Conservation (phyloP, 2,888 invertebrate genomes). For the Pilophorus perplexus region DNA sequence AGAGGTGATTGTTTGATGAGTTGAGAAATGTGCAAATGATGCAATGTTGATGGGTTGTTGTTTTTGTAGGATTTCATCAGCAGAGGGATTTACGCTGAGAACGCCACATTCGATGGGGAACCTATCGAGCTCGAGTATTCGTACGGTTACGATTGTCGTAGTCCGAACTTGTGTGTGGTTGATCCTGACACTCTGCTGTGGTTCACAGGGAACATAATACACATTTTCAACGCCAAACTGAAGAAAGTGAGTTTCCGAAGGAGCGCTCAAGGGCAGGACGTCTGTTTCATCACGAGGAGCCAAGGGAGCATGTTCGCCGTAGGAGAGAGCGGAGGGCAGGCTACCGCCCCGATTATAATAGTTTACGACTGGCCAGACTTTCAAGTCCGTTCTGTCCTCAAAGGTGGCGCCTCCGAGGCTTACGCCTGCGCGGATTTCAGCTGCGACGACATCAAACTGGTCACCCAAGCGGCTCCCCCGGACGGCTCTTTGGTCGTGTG, state of each 20-base stretch:
- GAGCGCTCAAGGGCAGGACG: constrained; percentile 74
- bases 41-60: neutral
- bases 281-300: constrained; percentile 74
- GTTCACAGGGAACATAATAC: constrained; percentile 76
- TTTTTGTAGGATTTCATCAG: constrained; percentile 18
- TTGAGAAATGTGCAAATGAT: too few species aligned
- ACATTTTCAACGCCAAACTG: constrained; percentile 69
- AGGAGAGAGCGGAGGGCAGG: constrained; percentile 1
- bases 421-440: constrained; percentile 74
- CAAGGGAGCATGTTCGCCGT: constrained; percentile 7
- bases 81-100: neutral
- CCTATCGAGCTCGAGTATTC: constrained; percentile 56
- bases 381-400: constrained; percentile 67
- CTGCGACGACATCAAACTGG: constrained; percentile 60
- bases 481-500: constrained; percentile 67
- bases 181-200: constrained; percentile 73
- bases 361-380: constrained; percentile 72
- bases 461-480: constrained; percentile 52
- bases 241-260: constrained; percentile 67
- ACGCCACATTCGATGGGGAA: constrained; percentile 1
- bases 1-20: too few species aligned
- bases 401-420: constrained; percentile 69
- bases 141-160: constrained; percentile 81
- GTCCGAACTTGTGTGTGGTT: constrained; percentile 74
- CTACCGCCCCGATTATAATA: constrained; percentile 1